A percentile compares a stretch with the other conserved stretches of the same genome.
Conservation (phyloP, 1,140 invertebrate species). For the Drosophila nikananu region DNA sequence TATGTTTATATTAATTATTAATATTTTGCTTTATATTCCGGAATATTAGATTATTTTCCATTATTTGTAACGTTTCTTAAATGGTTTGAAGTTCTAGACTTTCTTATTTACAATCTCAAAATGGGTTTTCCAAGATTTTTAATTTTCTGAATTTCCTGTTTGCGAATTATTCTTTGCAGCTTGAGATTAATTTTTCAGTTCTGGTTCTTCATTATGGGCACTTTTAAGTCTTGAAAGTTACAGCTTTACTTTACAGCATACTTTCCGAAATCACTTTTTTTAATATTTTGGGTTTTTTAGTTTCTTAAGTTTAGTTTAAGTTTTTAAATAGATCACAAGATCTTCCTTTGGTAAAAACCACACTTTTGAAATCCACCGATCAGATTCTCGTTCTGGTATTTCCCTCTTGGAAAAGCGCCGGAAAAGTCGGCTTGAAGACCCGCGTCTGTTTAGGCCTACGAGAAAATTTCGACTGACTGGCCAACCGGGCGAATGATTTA, state of each 20-base stretch:
- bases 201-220: not conserved
- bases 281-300: not conserved
- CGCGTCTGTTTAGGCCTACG: conserved; percentile 84
- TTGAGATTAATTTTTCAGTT: not conserved
- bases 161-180: not conserved
- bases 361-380: conserved; percentile 19
- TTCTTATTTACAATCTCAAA: not conserved
- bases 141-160: not conserved
- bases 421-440: conserved; percentile 35
- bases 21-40: not conserved
- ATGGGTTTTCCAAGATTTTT: not conserved
- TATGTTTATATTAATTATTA: not conserved
- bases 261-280: not conserved
- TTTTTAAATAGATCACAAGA: conserved; percentile 1
- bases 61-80: not conserved
- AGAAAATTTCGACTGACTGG: conserved; percentile 33
- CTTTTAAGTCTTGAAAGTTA: conserved; percentile 1
- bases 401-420: conserved; percentile 15
- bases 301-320: not conserved
- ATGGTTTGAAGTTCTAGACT: not conserved
- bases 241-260: not conserved
- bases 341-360: not conserved
- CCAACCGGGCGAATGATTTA: conserved; percentile 77
- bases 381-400: conserved; percentile 24
- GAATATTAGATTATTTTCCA: not conserved